Percentiles rank a stretch among this genome's conserved stretches.
Evolutionary conservation across 37 sponge, comb jelly and placozoan species (phyloP).

Genomic region (Spongia lamella): DNA sequence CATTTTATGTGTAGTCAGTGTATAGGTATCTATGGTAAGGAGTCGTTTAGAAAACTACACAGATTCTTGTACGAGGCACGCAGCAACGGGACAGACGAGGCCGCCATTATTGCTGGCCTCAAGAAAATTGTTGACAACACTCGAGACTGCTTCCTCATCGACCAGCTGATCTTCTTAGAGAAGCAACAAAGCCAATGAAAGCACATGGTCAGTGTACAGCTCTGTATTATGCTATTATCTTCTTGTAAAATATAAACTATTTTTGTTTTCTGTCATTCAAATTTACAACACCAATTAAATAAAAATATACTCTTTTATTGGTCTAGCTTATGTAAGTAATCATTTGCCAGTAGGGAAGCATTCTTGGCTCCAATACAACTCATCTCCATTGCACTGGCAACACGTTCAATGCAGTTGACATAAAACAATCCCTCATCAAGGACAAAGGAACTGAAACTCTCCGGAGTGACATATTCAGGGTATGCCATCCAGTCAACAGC

Average conservation of each 20-base stretch:
- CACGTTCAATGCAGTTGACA: constrained; percentile 82
- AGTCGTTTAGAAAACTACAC: constrained; percentile 39
- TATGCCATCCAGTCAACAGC: constrained; percentile 80
- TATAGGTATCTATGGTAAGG: constrained; percentile 24
- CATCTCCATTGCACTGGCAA: constrained; percentile 97
- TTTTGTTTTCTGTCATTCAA: too few relatives aligned
- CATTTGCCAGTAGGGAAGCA: constrained; percentile 56
- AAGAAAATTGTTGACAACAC: constrained; percentile 40
- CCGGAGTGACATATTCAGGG: constrained; percentile 78
- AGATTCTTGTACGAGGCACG: constrained; percentile 43
- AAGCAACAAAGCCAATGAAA: constrained; percentile 22
- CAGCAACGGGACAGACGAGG: constrained; percentile 29
- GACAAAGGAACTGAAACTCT: constrained; percentile 65
- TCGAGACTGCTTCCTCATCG: constrained; percentile 83
- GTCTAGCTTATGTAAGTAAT: constrained; percentile 17
- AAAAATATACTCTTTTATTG: too few relatives aligned
- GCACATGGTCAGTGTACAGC: too few relatives aligned
- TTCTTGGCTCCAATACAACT: constrained; percentile 84
- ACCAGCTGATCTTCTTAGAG: constrained; percentile 79
- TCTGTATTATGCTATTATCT: too few relatives aligned
- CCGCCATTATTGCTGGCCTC: constrained; percentile 40
- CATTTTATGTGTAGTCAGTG: constrained; percentile 17
- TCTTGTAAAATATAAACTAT: too few relatives aligned
- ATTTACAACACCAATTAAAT: too few relatives aligned
- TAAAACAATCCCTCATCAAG: constrained; percentile 84